Evolutionary conservation across 1,140 invertebrate species (phyloP), one percentile per base, ranked within the genome.

Genomic region (Aphis gossypii): DNA sequence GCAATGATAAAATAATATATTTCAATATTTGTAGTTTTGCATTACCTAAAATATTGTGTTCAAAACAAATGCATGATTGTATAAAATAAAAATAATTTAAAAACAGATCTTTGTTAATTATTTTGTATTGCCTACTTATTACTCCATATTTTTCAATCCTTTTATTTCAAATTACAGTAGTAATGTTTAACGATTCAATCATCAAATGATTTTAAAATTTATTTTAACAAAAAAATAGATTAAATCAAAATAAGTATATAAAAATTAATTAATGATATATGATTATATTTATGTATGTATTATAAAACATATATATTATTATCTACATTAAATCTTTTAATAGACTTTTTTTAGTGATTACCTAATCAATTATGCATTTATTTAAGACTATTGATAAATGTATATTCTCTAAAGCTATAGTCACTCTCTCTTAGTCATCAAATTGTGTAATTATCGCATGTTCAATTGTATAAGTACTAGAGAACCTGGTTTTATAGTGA

Each of bases 351-450:
- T 30, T 41, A 18, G 25, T 51, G 0, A 51, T 44, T 44, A 8
- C 2, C n/a, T 11, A 46, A 46, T 48, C 56, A 56, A 51, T 44
- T 44, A 98, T 96, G 95, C 99, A 99, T 95, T 99, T 97, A 96
- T 99, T 99, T 21, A 99, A 98, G 54, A 99, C 98, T 95, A 98
- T 97, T 54, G 95, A 99, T 97, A 94, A 96, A 96, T 96, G 99
- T 99, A 83, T 93, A 94, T 95, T 95, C 68, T 89, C 88, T 25
- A 89, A 89, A 89, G 51, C 88, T 14, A 35, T 51, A 89, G 88
- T 51, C 11, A 99, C 98, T 95, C 99, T 95, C 96, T 99, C 99
- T 95, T 99, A 99, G 95, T 99, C 99, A 1, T 98, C 98, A 38
- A 99, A 95, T 95, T 99, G 99, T 95, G 99, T 99, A 95, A 99